Conservation (phyloP, 2,113 vertebrate species). For the Istiophorus platypterus region DNA sequence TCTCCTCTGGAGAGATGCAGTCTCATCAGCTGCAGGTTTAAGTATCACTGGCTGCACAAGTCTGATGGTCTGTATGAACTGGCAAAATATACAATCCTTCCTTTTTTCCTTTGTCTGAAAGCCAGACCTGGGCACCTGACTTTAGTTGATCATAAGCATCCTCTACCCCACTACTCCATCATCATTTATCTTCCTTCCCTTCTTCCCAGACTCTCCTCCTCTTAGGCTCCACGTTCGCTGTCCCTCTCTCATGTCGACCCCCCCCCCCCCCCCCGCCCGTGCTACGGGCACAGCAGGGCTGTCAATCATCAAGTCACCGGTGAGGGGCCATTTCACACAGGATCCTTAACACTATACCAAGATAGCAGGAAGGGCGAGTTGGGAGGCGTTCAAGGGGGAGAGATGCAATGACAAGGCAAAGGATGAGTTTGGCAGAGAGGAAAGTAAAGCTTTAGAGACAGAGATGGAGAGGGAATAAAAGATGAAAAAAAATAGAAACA, state of each 20-base stretch:
- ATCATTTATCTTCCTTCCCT: slow-evolving; percentile 60
- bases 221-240: slow-evolving; percentile 16
- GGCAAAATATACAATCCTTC: slow-evolving; percentile 33
- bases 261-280: neutral
- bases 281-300: slow-evolving; percentile 55
- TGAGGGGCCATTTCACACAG: slow-evolving; percentile 72
- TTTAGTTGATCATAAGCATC: slow-evolving; percentile 63
- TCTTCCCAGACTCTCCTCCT: slow-evolving; percentile 33
- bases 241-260: slow-evolving; percentile 27
- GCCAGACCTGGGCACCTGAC: slow-evolving; percentile 55
- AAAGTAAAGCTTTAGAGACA: slow-evolving; percentile 10
- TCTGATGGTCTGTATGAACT: slow-evolving; percentile 28
- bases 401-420: slow-evolving; percentile 48
- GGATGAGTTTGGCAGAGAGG: slow-evolving; percentile 42
- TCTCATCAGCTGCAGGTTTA: slow-evolving; percentile 68
- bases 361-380: slow-evolving; percentile 26
- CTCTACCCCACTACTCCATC: slow-evolving; percentile 44
- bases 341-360: slow-evolving; percentile 53
- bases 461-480: slow-evolving; percentile 21
- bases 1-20: slow-evolving; percentile 26
- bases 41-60: slow-evolving; percentile 44
- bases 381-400: slow-evolving; percentile 18
- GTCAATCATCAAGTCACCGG: slow-evolving; percentile 66
- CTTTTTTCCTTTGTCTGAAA: slow-evolving; percentile 25
- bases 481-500: slow-evolving; percentile 7